Conservation (phyloP, 1,140 invertebrate species). For the Gryon sp. region DNA sequence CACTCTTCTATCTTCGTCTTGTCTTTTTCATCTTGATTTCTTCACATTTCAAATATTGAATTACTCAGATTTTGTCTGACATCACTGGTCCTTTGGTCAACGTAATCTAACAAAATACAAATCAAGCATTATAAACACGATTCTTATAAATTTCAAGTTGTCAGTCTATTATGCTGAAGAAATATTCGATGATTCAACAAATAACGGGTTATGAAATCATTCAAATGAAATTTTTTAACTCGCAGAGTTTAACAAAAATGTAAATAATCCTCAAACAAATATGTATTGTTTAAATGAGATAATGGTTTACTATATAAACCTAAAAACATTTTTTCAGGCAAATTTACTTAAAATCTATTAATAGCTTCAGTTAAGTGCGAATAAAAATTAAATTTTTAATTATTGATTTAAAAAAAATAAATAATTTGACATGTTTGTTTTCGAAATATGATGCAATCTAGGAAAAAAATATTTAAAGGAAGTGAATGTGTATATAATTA, state of each 20-base stretch:
- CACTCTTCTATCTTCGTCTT: constrained; percentile 9
- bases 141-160: constrained; percentile 17
- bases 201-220: constrained; percentile 22
- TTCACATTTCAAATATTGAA: constrained; percentile 32
- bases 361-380: no score
- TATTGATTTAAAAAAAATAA: no score
- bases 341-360: no score
- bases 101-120: constrained; percentile 34
- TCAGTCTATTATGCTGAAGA: not conserved
- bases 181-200: constrained; percentile 32
- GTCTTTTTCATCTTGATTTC: constrained; percentile 23
- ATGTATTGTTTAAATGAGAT: no score
- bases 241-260: no score
- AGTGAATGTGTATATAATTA: constrained; percentile 19
- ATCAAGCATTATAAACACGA: constrained; percentile 23
- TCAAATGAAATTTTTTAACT: not conserved
- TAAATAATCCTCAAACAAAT: no score
- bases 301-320: no score
- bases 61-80: constrained; percentile 18
- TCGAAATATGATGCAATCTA: not conserved
- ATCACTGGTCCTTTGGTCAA: constrained; percentile 3
- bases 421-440: no score
- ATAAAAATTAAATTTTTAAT: no score
- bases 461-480: constrained; percentile 12
- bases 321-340: no score